Evolutionary conservation across 2,888 invertebrate species (phyloP).

Genomic region (Andrena praecox): DNA sequence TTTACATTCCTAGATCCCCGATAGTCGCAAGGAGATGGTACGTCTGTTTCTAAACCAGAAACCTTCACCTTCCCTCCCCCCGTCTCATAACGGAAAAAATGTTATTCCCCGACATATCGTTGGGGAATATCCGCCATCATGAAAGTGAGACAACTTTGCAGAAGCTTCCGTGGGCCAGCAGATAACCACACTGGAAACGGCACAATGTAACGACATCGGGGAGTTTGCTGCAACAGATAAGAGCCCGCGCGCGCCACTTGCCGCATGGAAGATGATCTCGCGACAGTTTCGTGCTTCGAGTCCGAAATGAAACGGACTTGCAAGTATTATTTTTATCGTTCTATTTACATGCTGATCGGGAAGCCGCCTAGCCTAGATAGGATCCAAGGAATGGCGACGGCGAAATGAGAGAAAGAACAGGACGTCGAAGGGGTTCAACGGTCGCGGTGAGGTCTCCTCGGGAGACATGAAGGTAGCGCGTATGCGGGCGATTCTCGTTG

Average conservation of each 20-base stretch:
- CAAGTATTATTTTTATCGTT: neutral
- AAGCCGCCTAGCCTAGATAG: neutral
- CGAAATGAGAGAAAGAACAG: conserved; percentile 40
- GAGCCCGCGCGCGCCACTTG: neutral
- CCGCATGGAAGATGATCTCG: neutral
- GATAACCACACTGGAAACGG: neutral
- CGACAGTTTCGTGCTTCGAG: neutral
- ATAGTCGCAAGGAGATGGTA: neutral
- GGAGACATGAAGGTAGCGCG: conserved; percentile 36
- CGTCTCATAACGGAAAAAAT: neutral
- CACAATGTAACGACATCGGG: neutral
- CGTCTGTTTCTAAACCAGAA: conserved; percentile 15
- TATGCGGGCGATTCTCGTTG: conserved; percentile 40
- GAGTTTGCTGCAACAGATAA: conserved; percentile 21
- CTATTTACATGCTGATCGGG: neutral
- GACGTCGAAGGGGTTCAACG: conserved; percentile 52
- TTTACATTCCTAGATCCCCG: neutral
- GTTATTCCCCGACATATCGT: conserved; percentile 6
- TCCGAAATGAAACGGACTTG: conserved; percentile 2
- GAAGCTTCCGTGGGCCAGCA: neutral
- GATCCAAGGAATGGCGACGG: neutral
- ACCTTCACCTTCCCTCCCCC: neutral
- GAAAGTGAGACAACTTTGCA: neutral
- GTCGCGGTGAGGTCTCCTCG: conserved; percentile 44
- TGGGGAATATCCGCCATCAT: neutral